A percentile compares a stretch with the other conserved stretches of the same genome.
These are phyloP conservation scores for Musca domestica DNA, from an alignment of 1,140 invertebrate species.

Conservation along the genomic window DNA sequence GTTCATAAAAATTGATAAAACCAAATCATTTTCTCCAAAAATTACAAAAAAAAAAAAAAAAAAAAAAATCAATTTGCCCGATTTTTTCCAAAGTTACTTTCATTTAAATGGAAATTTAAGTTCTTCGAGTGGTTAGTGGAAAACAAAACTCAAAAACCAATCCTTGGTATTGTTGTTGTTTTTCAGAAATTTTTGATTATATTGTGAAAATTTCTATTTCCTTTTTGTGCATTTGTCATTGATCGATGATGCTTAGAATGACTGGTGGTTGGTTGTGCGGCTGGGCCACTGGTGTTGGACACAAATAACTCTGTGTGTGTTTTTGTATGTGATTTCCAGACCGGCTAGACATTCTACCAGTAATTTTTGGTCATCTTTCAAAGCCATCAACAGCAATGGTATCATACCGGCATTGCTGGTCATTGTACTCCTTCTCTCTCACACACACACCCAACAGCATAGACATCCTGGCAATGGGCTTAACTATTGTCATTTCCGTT, in stretches of 20 bases:
- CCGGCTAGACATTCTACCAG: not conserved
- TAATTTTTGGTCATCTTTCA: constrained; percentile 6
- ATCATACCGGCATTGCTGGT: not conserved
- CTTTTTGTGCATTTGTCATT: constrained; percentile 13
- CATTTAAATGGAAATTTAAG: not conserved
- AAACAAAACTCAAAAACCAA: not conserved
- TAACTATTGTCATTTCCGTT: no score
- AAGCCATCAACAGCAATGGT: not conserved
- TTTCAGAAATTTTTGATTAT: not conserved
- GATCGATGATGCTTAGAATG: constrained; percentile 11
- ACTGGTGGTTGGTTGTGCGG: no score
- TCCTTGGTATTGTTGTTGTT: not conserved
- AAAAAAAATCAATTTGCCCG: not conserved
- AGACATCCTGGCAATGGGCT: no score
- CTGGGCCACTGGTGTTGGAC: no score
- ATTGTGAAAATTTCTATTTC: constrained; percentile 7
- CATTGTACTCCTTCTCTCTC: no score
- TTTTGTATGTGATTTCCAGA: no score
- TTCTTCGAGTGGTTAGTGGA: not conserved
- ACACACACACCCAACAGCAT: not conserved
- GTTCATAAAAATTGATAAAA: no score
- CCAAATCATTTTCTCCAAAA: no score
- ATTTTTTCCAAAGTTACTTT: not conserved
- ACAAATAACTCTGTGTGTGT: no score
- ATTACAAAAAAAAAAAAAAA: no score